Base-by-base conservation (phyloP, 2,888 invertebrate genomes). In the Diarsia brunnea region DNA sequence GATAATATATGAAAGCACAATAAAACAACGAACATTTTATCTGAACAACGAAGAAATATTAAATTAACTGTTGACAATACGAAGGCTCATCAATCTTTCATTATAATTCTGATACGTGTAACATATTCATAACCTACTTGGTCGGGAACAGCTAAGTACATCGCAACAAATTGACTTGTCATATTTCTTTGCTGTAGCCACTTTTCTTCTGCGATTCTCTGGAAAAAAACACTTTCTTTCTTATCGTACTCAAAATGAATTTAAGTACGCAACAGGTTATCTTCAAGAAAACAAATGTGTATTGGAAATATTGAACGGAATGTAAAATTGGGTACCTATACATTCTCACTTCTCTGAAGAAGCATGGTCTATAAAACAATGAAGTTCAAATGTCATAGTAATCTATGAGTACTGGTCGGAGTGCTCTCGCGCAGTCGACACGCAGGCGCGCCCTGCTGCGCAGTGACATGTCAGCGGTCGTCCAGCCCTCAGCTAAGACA, bases 401-500 rank as follows among this genome's bases (percentile, higher is more conserved):
- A 83, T 78, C 67, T 84, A 24, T 47, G 69, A 65, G 70, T 70
- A 71, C 60, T 10, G 16, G 47, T 69, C n/a, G 65, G 65, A 73
- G 61, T 74, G 77, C 53, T 51, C 78, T 78, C 70, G 73, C 74
- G 51, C 65, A 73, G 75, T 76, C 79, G 75, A 84, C 83, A 66
- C 69, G 79, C 80, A 78, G 85, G 82, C 84, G 92, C 93, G 84
- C 91, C 96, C 96, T 92, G 95, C 95, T 93, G 96, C 81, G 95
- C 91, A 88, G 92, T 89, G 93, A 94, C 95, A 93, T 94, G 95
- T 95, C 95, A 93, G 93, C 92, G 88, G 89, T 88, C 90, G 89
- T 86, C 87, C 90, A 88, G 88, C 90, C 87, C 89, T 84, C 91
- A 92, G 91, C 94, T 95, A 95, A 96, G 95, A 96, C 96, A 96